Base-by-base conservation (phyloP, 92 coral and sea anemone genomes). In the Epizoanthus stellaris region DNA sequence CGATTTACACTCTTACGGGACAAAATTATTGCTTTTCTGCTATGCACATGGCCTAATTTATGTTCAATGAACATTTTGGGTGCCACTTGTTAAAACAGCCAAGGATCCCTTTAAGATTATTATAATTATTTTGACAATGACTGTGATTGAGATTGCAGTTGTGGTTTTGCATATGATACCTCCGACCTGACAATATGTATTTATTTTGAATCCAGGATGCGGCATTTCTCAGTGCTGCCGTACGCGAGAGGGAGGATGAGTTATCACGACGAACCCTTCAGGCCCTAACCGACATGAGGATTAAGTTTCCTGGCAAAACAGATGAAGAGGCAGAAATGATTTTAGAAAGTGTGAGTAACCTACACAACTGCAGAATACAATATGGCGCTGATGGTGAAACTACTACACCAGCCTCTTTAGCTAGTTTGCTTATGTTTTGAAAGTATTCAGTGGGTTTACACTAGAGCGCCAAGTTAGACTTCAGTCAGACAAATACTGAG, bases 241-340 rank as follows among this genome's bases (percentile, higher is more conserved):
- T 94, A 0, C 85, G 89, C 3, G 95, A 94, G 53, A 75, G 97
- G 75, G 98, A 94, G 89, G 98, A 96, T 43, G 97, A 94, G 53
- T 80, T 93, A 5, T 89, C 92, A 20, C 88, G 98, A 68, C 87
- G 97, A 79, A 96, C 99, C 1, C 83, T 94, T 73, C 94, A 93
- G 56, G 93, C 98, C 17, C 94, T 96, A 75, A 68, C 75, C 21
- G 97, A 96, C 70, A 94, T 96, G 99, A 93, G 95, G 67, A 96
- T 96, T 14, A 96, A 96, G 89, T 94, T 96, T 88, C 99, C 99
- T 57, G 99, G 99, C 15, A 96, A 91, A 82, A 91, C 96, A 3
- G 98, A 96, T 63, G 98, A 96, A 77, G 99, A 96, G 73, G 99
- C 98, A 4, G 95, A 93, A 71, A 71, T 87, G 56, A 96, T 96